A percentile compares a stretch with the other conserved stretches of the same genome.
These are phyloP conservation scores for Tipula unca DNA, from an alignment of 2,888 invertebrate genomes.

Conservation along the genomic window DNA sequence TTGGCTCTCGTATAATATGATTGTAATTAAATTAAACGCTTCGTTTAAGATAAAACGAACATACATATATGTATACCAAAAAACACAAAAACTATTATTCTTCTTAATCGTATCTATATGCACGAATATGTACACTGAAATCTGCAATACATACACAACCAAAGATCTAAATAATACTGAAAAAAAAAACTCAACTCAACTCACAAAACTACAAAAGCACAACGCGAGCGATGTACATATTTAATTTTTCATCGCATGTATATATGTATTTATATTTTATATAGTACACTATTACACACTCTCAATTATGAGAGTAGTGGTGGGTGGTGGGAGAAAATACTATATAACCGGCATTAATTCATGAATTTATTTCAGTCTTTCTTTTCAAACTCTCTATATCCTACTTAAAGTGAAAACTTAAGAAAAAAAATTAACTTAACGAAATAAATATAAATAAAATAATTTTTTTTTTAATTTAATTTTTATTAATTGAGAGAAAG, in stretches of 20 bases:
- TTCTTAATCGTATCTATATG: not conserved
- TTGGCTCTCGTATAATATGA: not conserved
- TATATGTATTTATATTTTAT: not conserved
- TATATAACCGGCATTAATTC: slow-evolving; percentile 45
- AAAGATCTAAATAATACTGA: too few relatives aligned
- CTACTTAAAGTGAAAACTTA: slow-evolving; percentile 15
- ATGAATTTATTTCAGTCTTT: slow-evolving; percentile 45
- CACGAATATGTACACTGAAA: not conserved
- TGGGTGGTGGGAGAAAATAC: slow-evolving; percentile 24
- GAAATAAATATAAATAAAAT: not conserved
- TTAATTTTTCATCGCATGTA: not conserved
- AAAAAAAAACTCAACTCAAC: not conserved
- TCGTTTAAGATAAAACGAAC: not conserved
- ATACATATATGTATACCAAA: not conserved
- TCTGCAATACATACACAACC: not conserved
- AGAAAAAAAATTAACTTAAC: not conserved
- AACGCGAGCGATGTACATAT: not conserved
- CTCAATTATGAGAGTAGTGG: not conserved
- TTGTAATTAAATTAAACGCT: not conserved
- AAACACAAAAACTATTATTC: not conserved
- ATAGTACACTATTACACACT: too few relatives aligned
- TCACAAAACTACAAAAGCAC: not conserved
- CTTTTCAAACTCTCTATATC: slow-evolving; percentile 37
- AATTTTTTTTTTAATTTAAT: not conserved
- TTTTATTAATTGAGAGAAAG: slow-evolving; percentile 17